Conservation (phyloP, 2,888 invertebrate species). For the Drosophila nigricruria region DNA sequence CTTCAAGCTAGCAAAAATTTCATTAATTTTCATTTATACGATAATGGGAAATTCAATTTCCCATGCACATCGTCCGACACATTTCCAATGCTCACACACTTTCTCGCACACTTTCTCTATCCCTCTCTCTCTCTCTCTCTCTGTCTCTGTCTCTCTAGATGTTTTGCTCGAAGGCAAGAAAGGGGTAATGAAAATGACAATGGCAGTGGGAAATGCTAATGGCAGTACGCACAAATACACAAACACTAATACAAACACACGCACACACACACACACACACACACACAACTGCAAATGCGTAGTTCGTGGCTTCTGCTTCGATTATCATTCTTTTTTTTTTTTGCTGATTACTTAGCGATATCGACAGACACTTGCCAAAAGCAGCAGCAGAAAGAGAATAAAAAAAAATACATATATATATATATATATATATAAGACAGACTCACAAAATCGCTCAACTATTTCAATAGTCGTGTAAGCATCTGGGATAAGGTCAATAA, state of each 20-base stretch:
- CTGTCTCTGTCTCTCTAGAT: neutral
- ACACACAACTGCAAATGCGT: neutral
- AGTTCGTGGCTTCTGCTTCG: conserved; percentile 37
- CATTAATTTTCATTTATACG: conserved; percentile 75
- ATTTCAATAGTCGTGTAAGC: conserved; percentile 32
- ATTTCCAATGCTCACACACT: conserved; percentile 20
- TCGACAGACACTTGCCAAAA: conserved; percentile 36
- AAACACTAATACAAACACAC: conserved; percentile 1
- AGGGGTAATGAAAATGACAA: conserved; percentile 64
- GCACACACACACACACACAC: conserved; percentile 4
- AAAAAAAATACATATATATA: neutral
- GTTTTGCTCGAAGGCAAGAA: conserved; percentile 22
- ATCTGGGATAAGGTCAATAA: conserved; percentile 31
- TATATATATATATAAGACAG: neutral
- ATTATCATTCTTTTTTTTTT: conserved; percentile 36
- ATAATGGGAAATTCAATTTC: conserved; percentile 73
- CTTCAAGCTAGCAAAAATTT: conserved; percentile 52
- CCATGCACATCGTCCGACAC: conserved; percentile 51
- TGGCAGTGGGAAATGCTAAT: conserved; percentile 66
- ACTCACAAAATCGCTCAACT: conserved; percentile 25
- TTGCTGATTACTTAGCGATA: conserved; percentile 53
- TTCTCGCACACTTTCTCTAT: neutral
- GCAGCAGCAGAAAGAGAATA: neutral
- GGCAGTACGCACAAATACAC: conserved; percentile 31
- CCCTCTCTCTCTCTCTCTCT: neutral